Conservation (phyloP, 2,888 invertebrate species). For the Eubasilissa splendida region DNA sequence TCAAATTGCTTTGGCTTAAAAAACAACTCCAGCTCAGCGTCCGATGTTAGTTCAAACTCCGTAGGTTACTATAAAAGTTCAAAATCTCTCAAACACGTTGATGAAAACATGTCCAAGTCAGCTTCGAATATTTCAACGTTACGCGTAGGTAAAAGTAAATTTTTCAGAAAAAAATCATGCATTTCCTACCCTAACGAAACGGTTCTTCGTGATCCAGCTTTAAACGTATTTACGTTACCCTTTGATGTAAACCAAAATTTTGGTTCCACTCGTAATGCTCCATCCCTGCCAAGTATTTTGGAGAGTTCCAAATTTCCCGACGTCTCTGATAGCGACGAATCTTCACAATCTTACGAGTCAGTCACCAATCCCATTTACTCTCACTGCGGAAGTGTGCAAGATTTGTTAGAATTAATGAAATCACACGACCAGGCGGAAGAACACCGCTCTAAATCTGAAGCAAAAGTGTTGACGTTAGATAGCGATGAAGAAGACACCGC, state of each 20-base stretch:
- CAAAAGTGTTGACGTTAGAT: not conserved
- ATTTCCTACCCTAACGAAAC: slow-evolving; percentile 9
- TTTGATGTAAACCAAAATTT: slow-evolving; percentile 2
- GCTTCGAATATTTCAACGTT: slow-evolving; percentile 38
- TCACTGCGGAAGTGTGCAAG: slow-evolving; percentile 24
- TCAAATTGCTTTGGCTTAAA: slow-evolving; percentile 72
- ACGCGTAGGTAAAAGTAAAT: slow-evolving; percentile 54
- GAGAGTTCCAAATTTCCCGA: slow-evolving; percentile 26
- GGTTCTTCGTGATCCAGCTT: slow-evolving; percentile 8
- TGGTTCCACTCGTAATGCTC: not conserved
- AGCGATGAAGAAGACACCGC: slow-evolving; percentile 12
- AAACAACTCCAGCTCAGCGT: slow-evolving; percentile 68
- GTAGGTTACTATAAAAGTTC: slow-evolving; percentile 31
- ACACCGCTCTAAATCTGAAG: too few species aligned
- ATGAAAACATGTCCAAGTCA: not conserved
- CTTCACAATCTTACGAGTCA: slow-evolving; percentile 35
- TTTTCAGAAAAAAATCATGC: slow-evolving; percentile 46
- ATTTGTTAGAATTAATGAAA: slow-evolving; percentile 19
- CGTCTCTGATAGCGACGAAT: slow-evolving; percentile 40
- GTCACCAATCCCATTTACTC: slow-evolving; percentile 48
- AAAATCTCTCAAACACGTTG: not conserved
- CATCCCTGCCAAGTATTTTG: slow-evolving; percentile 39
- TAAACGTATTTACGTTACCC: slow-evolving; percentile 30
- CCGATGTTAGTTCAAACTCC: slow-evolving; percentile 28
- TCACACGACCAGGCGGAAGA: not conserved